Evolutionary conservation across 2,113 vertebrate genomes (phyloP).

Genomic region (Falcunculus frontatus): DNA sequence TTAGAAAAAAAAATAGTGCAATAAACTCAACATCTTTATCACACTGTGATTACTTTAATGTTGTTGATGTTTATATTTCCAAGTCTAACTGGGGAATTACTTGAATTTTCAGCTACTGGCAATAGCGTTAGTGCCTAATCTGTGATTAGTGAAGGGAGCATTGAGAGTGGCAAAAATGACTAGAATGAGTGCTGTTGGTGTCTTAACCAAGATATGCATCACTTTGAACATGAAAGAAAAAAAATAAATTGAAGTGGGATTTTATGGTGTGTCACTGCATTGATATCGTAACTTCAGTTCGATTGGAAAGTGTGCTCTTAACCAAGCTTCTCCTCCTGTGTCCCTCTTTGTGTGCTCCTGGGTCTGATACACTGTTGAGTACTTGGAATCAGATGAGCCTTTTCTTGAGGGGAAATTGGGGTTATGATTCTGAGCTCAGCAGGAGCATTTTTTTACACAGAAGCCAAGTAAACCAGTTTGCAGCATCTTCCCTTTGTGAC

Average conservation of each 20-base stretch:
- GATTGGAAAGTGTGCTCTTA: not conserved
- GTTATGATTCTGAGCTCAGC: not conserved
- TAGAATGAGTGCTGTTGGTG: not conserved
- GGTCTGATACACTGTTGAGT: not conserved
- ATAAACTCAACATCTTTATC: not conserved
- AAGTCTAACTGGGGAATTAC: not conserved
- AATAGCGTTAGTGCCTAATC: not conserved
- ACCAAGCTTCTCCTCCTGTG: not conserved
- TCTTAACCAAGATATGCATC: not conserved
- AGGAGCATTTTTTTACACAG: not conserved
- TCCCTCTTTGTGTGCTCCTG: not conserved
- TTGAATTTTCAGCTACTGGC: not conserved
- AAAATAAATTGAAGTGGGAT: not conserved
- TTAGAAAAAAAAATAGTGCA: not conserved
- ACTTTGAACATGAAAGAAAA: not conserved
- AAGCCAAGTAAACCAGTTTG: not conserved
- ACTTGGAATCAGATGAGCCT: not conserved
- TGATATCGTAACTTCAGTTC: not conserved
- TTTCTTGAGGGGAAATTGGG: not conserved
- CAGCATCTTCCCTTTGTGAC: not conserved
- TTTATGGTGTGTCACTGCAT: not conserved
- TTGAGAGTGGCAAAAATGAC: not conserved
- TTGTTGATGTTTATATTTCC: not conserved
- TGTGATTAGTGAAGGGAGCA: not conserved
- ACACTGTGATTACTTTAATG: not conserved